A percentile compares a stretch with the other conserved stretches of the same genome.
These are phyloP conservation scores for Drosophila colorata DNA, from an alignment of 2,888 invertebrate species.

Conservation along the genomic window DNA sequence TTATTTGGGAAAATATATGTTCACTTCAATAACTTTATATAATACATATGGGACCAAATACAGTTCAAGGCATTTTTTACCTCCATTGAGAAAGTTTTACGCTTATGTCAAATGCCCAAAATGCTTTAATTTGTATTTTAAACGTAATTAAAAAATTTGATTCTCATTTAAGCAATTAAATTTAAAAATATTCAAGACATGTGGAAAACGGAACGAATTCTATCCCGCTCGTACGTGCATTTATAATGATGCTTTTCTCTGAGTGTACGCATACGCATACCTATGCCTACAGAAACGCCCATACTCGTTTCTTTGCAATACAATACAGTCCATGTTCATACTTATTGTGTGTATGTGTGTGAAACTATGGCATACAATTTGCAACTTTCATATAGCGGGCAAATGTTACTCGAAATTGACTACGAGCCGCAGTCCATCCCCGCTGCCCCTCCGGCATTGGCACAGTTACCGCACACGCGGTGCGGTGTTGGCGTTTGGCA, in stretches of 20 bases:
- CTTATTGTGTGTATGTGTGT: not conserved
- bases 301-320: conserved; percentile 6
- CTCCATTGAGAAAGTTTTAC: too few relatives aligned
- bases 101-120: too few relatives aligned
- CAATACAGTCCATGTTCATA: conserved; percentile 9
- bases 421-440: conserved; percentile 17
- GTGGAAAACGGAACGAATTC: not conserved
- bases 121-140: too few relatives aligned
- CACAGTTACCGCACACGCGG: conserved; percentile 19
- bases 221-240: too few relatives aligned
- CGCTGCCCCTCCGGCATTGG: not conserved
- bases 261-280: conserved; percentile 16
- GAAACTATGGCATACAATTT: conserved; percentile 73
- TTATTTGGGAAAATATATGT: too few relatives aligned
- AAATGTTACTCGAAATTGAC: conserved; percentile 57
- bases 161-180: too few relatives aligned
- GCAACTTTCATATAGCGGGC: conserved; percentile 66
- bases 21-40: too few relatives aligned
- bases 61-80: too few relatives aligned
- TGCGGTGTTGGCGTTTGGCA: conserved; percentile 52
- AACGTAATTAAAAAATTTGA: too few relatives aligned
- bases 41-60: too few relatives aligned
- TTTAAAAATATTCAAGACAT: too few relatives aligned
- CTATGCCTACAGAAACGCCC: not conserved
- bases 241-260: not conserved